phyloP scores from a whole-genome alignment of 2,113 vertebrate species.

The Malurus melanocephalus region DNA sequence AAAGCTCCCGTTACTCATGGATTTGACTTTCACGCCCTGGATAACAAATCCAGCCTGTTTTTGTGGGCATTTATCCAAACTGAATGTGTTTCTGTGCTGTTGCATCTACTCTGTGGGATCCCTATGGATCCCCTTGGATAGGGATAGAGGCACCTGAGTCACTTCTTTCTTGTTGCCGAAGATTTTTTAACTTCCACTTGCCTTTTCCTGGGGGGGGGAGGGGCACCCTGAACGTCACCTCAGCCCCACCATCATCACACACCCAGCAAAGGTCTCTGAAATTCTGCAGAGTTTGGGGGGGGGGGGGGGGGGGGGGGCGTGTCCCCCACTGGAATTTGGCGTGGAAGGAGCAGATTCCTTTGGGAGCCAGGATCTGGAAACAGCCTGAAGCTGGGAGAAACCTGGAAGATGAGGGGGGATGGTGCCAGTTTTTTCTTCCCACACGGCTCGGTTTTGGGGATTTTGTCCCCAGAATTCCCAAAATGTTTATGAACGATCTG shows the following conservation, averaged over 20 bases:
- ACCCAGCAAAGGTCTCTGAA: too few relatives aligned
- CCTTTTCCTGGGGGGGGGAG: neutral
- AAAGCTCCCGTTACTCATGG: neutral
- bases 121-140: neutral
- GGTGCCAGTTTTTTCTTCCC: accelerated
- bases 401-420: too few relatives aligned
- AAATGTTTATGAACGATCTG: neutral
- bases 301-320: neutral
- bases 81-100: neutral
- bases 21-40: neutral
- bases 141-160: neutral
- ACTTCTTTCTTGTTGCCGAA: neutral
- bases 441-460: neutral
- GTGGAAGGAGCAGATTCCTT: neutral
- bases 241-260: too few relatives aligned
- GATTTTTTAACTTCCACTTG: neutral
- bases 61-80: neutral
- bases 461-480: neutral
- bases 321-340: neutral
- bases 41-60: neutral
- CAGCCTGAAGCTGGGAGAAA: neutral
- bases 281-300: too few relatives aligned
- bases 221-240: too few relatives aligned
- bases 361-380: neutral
- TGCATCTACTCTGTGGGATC: too few relatives aligned